Evolutionary conservation across 2,113 vertebrate genomes (phyloP), one percentile per base, ranked within the genome.

Genomic region (Corydoras maculifer): DNA sequence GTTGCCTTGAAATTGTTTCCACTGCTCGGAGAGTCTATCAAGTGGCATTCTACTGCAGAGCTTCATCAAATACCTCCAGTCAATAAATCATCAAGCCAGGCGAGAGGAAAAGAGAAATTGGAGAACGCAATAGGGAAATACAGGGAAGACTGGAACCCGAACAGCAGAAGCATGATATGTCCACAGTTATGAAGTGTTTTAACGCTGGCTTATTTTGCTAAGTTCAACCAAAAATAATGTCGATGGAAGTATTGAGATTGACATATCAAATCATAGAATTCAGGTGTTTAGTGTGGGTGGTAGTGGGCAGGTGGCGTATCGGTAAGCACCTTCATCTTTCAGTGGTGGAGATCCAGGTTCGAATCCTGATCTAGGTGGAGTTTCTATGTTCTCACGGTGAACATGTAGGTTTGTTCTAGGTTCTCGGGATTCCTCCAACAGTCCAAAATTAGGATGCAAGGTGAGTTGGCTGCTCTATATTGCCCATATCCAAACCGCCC

Each of bases 1-100:
- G 85, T 79, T 86, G 80, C 78, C 78, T 83, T 83, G 78, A 83
- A 83, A 87, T 86, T 82, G 81, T 87, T 85, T 87, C 83, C 73
- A 86, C 77, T 76, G 76, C 77, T 77, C 72, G 74, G 59, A 82
- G 83, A 85, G 76, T 84, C 75, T 81, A 84, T 84, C 70, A 85
- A 84, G 74, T 74, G 65, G 10, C 68, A 80, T 87, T 86, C 75
- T 78, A 75, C 64, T 71, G 78, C 74, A 79, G 76, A 80, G 81
- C 74, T 75, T 85, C 72, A 80, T 82, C 80, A 88, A 83, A 88
- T 72, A 80, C 59, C 68, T 75, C 30, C 50, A 82, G 79, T 86
- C 85, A 85, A 85, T 87, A 87, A 86, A 87, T 88, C 77, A 87
- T 81, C 76, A 79, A 68, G 65, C 66, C 77, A 75, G 75, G 12